phyloP scores from a whole-genome alignment of 2,888 invertebrate species.

The Agriopis marginaria region DNA sequence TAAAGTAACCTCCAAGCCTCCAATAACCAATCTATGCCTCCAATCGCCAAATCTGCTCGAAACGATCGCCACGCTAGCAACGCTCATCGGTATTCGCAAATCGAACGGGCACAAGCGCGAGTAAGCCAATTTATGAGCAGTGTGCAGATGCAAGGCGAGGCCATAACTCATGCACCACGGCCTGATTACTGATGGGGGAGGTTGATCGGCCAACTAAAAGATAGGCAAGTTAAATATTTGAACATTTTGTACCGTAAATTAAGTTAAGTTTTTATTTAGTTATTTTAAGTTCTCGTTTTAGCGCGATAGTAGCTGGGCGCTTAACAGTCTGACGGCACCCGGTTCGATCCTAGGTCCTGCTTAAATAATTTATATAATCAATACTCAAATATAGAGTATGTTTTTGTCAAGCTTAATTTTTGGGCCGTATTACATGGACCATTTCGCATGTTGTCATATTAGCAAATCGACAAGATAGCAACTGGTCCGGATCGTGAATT shows the following conservation, averaged over 20 bases:
- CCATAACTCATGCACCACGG: constrained; percentile 58
- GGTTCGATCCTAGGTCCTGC: too few relatives aligned
- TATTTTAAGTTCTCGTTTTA: too few relatives aligned
- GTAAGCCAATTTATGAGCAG: constrained; percentile 71
- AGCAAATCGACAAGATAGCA: too few relatives aligned
- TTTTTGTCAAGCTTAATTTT: too few relatives aligned
- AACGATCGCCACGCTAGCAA: constrained; percentile 7
- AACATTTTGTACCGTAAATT: not conserved
- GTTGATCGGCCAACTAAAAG: not conserved
- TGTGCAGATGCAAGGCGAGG: constrained; percentile 63
- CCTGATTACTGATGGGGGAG: constrained; percentile 6
- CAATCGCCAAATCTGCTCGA: constrained; percentile 20
- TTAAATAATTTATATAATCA: too few relatives aligned
- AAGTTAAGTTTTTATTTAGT: too few relatives aligned
- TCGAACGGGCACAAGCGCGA: constrained; percentile 63
- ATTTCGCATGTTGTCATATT: too few relatives aligned
- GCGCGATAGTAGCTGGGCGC: too few relatives aligned
- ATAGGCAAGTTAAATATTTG: not conserved
- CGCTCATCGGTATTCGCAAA: constrained; percentile 67
- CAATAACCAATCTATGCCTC: not conserved
- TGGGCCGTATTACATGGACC: too few relatives aligned
- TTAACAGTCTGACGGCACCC: too few relatives aligned
- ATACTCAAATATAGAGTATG: too few relatives aligned
- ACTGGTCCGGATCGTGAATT: too few relatives aligned
- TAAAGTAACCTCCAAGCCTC: not conserved